These are phyloP conservation scores for Aselliscus stoliczkanus DNA, from an alignment of 2,797 vertebrate genomes.

Conservation along the genomic window DNA sequence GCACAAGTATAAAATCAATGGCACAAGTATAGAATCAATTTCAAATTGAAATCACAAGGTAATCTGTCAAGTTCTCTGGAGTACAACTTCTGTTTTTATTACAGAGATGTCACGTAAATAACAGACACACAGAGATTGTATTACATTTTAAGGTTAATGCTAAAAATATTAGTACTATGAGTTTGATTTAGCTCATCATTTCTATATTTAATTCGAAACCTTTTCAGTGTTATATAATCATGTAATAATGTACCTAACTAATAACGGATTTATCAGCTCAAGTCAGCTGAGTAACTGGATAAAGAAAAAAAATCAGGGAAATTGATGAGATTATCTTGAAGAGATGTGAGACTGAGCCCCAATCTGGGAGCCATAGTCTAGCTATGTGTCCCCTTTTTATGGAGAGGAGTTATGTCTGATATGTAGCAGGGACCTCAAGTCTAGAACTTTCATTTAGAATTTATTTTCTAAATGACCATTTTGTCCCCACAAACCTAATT, in stretches of 20 bases:
- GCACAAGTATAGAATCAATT: background rate
- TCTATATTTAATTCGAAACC: constrained; percentile 46
- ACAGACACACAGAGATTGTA: background rate
- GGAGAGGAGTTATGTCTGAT: background rate
- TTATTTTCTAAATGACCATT: background rate
- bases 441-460: background rate
- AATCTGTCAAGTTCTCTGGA: background rate
- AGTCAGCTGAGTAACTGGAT: background rate
- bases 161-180: constrained; percentile 44
- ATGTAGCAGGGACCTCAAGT: background rate
- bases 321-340: background rate
- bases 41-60: background rate
- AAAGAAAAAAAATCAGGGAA: background rate
- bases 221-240: background rate
- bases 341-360: background rate
- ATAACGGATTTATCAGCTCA: background rate
- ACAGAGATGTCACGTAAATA: background rate
- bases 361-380: background rate
- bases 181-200: constrained; percentile 31
- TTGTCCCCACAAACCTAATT: background rate
- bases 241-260: background rate
- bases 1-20: background rate
- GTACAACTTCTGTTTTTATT: background rate
- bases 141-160: constrained; percentile 11
- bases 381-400: background rate